Evolutionary conservation across 1,140 invertebrate genomes (phyloP).

Genomic region (Drosophila tani): DNA sequence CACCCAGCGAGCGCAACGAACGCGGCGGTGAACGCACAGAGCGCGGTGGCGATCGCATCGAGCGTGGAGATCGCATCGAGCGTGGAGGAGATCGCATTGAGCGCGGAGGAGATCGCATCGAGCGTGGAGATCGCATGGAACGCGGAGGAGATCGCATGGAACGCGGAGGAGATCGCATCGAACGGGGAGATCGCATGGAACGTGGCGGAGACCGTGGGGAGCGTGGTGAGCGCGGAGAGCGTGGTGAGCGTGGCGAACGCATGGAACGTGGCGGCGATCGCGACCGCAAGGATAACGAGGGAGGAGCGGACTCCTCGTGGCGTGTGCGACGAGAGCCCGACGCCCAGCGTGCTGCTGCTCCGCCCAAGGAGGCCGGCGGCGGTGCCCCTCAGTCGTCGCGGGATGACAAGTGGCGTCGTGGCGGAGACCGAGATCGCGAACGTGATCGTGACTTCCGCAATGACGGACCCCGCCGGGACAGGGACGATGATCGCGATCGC

Average conservation of each 20-base stretch:
- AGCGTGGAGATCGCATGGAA: slow-evolving; percentile 46
- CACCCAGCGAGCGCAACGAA: slow-evolving; percentile 51
- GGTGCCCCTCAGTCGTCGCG: slow-evolving; percentile 68
- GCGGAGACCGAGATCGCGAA: slow-evolving; percentile 72
- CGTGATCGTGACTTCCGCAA: slow-evolving; percentile 60
- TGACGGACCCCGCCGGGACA: slow-evolving; percentile 78
- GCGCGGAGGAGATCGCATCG: slow-evolving; percentile 45
- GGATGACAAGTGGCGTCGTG: slow-evolving; percentile 62
- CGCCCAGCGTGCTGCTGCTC: slow-evolving; percentile 48
- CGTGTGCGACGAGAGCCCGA: slow-evolving; percentile 76
- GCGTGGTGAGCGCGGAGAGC: slow-evolving; percentile 46
- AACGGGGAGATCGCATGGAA: slow-evolving; percentile 38
- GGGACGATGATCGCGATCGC: slow-evolving; percentile 75
- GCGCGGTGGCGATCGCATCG: slow-evolving; percentile 35
- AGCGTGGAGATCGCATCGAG: slow-evolving; percentile 48
- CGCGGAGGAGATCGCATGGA: slow-evolving; percentile 48
- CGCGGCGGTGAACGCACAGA: slow-evolving; percentile 59
- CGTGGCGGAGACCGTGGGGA: slow-evolving; percentile 49
- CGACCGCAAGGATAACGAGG: slow-evolving; percentile 68
- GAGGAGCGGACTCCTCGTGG: slow-evolving; percentile 70
- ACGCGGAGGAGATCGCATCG: slow-evolving; percentile 42
- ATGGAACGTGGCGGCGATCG: slow-evolving; percentile 22
- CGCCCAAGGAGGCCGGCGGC: slow-evolving; percentile 28
- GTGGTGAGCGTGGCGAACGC: slow-evolving; percentile 56
- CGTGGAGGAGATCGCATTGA: slow-evolving; percentile 43